A percentile compares a stretch with the other conserved stretches of the same genome.
Conservation (phyloP, 2,888 invertebrate species). For the Dusona sp. region DNA sequence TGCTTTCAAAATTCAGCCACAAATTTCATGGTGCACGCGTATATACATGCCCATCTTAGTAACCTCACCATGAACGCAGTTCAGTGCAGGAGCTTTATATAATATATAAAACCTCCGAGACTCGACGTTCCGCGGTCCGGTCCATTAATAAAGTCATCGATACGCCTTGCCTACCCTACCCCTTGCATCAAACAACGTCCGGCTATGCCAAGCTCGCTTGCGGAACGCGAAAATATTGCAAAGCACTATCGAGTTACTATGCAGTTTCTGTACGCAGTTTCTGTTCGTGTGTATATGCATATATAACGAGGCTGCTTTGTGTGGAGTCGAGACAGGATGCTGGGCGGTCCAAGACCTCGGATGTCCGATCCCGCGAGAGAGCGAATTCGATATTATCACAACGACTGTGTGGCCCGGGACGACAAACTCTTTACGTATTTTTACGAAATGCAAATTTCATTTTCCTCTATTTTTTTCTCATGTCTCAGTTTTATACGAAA, state of each 20-base stretch:
- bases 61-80: constrained; percentile 27
- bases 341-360: constrained; percentile 70
- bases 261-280: constrained; percentile 56
- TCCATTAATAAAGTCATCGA: constrained; percentile 81
- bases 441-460: constrained; percentile 43
- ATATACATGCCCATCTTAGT: constrained; percentile 15
- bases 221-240: constrained; percentile 69
- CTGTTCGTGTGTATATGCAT: not conserved
- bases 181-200: constrained; percentile 23
- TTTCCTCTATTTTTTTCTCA: not conserved
- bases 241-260: constrained; percentile 75
- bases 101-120: constrained; percentile 22
- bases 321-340: constrained; percentile 54
- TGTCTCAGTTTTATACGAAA: not conserved
- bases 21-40: constrained; percentile 18
- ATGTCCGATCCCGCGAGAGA: constrained; percentile 56
- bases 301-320: constrained; percentile 17
- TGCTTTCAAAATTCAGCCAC: constrained; percentile 46
- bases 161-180: constrained; percentile 54
- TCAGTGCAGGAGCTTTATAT: constrained; percentile 32
- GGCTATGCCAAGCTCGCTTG: constrained; percentile 58
- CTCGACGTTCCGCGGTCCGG: constrained; percentile 58
- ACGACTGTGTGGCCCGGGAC: constrained; percentile 54
- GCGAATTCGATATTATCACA: constrained; percentile 63
- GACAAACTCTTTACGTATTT: constrained; percentile 40